Evolutionary conservation across 2,888 invertebrate genomes (phyloP), one percentile per base, ranked within the genome.

Genomic region (Pristionchus japonicus): DNA sequence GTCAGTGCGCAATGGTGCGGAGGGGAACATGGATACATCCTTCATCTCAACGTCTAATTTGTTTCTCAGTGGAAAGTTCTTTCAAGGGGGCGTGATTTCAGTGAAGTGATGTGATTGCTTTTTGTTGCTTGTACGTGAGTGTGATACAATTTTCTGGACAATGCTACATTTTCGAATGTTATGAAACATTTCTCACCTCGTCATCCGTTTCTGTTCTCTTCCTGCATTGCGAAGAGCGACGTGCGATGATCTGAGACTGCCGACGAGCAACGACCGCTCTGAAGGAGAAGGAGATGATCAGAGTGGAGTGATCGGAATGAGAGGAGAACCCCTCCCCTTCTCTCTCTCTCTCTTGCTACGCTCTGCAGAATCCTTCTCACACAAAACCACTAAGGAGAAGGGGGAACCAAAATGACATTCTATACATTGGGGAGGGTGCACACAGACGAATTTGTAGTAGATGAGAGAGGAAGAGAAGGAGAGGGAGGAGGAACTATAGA

Each of bases 261-360:
- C 88, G 82, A 31, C 88, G 57, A 31, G 88, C 88, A 17, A 88
- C 47, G 88, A 82, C 67, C 49, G 83, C 61, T 82, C 88, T 88
- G 64, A 34, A 88, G 37, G 27, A 37, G 40, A 13, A 82, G 13
- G 17, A 6, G 70, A n/a, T n/a, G 43, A 23, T 27, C 23, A 77
- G 70, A 40, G 40, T 40, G 70, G 67, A 74, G 31, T 74, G 40
- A 74, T 37, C 31, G 40, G 70, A 74, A 77, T 47, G 27, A 13
- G 20, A 43, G n/a, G 23, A 77, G n/a, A 40, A 40, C 43, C 43
- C 77, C 43, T 37, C 70, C 70, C 70, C 37, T 47, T 27, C 27
- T 3, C 31, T 27, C 47, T 80, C 47, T 27, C 43, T 15, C 77
- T 20, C 15, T 34, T 34, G 34, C 31, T 67, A 13, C 52, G 17